A percentile compares a stretch with the other conserved stretches of the same genome.
Evolutionary conservation across 2,888 invertebrate species (phyloP).

Genomic region (Leptogaster cylindrica): DNA sequence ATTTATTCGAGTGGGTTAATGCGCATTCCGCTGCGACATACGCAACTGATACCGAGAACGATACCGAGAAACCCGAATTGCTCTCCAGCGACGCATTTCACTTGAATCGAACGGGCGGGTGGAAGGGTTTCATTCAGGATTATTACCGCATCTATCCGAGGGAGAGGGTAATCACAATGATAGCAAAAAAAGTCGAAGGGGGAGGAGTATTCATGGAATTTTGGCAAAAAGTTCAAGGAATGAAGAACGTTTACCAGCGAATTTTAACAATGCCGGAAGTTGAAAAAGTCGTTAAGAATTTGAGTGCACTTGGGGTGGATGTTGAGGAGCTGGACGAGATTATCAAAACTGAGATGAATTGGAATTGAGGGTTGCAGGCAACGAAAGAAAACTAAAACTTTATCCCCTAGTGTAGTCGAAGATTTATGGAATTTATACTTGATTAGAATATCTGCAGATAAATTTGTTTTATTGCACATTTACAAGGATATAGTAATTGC

Average conservation of each 20-base stretch:
- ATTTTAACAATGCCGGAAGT: conserved; percentile 10
- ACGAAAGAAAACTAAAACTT: too few relatives aligned
- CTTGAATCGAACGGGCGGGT: background rate
- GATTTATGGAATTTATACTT: too few relatives aligned
- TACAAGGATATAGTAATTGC: too few relatives aligned
- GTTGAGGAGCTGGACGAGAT: conserved; percentile 22
- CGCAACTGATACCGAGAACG: background rate
- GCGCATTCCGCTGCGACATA: background rate
- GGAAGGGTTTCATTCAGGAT: conserved; percentile 19
- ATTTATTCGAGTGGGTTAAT: conserved; percentile 3
- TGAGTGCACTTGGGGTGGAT: conserved; percentile 14
- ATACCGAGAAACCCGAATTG: background rate
- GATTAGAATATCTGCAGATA: too few relatives aligned
- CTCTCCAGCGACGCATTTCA: background rate
- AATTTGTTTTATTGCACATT: too few relatives aligned
- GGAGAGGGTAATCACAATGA: background rate
- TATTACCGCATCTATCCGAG: conserved; percentile 15
- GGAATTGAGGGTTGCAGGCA: conserved; percentile 27
- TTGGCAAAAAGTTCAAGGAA: conserved; percentile 19
- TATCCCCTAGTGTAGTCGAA: too few relatives aligned
- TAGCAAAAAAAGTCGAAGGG: background rate
- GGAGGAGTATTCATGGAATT: conserved; percentile 12
- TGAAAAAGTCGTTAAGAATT: conserved; percentile 5
- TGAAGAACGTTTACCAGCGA: conserved; percentile 20
- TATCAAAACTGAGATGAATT: background rate